A percentile compares a stretch with the other conserved stretches of the same genome.
phyloP scores from a whole-genome alignment of 2,797 vertebrate genomes.

The Phoebastria nigripes region DNA sequence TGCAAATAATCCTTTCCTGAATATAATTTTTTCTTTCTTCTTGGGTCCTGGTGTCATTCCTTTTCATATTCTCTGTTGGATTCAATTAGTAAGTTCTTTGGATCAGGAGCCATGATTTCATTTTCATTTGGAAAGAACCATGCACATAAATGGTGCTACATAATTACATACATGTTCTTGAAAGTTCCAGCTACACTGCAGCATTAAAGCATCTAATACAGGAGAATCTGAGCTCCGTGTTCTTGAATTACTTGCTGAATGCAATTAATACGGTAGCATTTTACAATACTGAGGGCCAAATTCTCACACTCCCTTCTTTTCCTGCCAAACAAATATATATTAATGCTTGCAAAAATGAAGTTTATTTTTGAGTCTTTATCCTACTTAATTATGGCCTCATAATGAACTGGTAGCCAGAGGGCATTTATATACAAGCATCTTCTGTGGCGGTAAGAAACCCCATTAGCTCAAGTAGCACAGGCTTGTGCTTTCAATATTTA shows the following conservation, averaged over 20 bases:
- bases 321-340: not conserved
- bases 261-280: not conserved
- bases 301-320: not conserved
- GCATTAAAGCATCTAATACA: not conserved
- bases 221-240: not conserved
- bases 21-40: not conserved
- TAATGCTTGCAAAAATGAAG: not conserved
- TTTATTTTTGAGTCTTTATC: constrained; percentile 11
- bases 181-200: not conserved
- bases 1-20: not conserved
- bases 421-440: not conserved
- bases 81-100: not conserved
- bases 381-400: not conserved
- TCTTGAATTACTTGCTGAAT: not conserved
- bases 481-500: not conserved
- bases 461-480: not conserved
- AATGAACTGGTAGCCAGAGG: not conserved
- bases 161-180: not conserved
- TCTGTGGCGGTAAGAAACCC: not conserved
- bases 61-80: not conserved
- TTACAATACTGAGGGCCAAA: not conserved
- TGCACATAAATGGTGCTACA: not conserved
- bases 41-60: not conserved
- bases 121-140: not conserved
- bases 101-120: not conserved